phyloP scores from a whole-genome alignment of 2,797 vertebrate genomes.

The Phrynocephalus guinanensis region DNA sequence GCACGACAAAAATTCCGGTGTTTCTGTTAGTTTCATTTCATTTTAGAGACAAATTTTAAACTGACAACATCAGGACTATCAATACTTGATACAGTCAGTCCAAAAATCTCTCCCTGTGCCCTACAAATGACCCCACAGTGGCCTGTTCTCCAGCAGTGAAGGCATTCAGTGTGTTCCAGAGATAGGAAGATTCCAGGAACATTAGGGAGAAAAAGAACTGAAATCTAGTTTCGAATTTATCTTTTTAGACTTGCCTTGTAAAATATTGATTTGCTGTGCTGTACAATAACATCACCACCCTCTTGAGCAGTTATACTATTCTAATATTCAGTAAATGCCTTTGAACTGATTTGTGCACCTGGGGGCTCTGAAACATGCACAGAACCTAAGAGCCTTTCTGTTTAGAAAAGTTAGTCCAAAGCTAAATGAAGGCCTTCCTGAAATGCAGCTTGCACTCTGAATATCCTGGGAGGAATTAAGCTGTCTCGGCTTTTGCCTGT shows the following conservation, averaged over 20 bases:
- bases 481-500: constrained; percentile 5
- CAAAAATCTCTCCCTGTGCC: neutral
- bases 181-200: neutral
- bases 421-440: constrained; percentile 49
- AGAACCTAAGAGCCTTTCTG: constrained; percentile 8
- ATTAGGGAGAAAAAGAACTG: neutral
- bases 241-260: neutral
- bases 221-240: no score
- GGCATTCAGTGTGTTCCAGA: neutral
- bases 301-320: constrained; percentile 24
- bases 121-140: neutral
- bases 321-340: constrained; percentile 47
- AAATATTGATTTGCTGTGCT: neutral
- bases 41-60: no score
- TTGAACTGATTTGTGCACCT: constrained; percentile 52
- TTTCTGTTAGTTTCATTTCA: no score
- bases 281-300: no score
- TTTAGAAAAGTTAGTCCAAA: neutral
- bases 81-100: no score
- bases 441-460: constrained; percentile 29
- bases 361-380: constrained; percentile 7
- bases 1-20: no score
- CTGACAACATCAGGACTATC: no score
- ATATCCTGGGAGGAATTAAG: constrained; percentile 27
- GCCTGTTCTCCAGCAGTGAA: neutral